These are phyloP conservation scores for Nixonia krombeini DNA, from an alignment of 1,140 invertebrate species.

Conservation along the genomic window DNA sequence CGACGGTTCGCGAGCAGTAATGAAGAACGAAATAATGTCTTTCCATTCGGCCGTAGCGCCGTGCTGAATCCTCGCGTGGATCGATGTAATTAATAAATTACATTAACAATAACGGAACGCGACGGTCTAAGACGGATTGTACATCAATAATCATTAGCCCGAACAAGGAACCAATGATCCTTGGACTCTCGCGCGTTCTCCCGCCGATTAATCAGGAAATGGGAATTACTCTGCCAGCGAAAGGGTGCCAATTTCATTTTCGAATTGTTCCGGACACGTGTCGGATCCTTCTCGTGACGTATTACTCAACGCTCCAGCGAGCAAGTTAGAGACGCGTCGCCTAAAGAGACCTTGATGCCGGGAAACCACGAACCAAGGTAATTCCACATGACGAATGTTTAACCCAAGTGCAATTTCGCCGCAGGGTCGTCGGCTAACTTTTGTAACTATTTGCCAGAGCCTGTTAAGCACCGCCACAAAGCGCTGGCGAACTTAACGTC, in stretches of 20 bases:
- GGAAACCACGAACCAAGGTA: constrained; percentile 36
- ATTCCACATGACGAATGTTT: no score
- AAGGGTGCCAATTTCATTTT: constrained; percentile 6
- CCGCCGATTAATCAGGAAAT: constrained; percentile 4
- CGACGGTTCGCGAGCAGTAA: constrained; percentile 32
- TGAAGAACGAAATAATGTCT: not conserved
- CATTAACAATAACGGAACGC: no score
- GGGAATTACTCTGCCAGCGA: not conserved
- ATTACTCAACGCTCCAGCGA: constrained; percentile 4
- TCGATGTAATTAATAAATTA: no score
- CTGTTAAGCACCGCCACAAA: not conserved
- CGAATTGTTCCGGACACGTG: not conserved
- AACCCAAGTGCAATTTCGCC: constrained; percentile 5
- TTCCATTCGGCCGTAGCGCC: no score
- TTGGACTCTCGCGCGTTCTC: not conserved
- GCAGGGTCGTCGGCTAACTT: not conserved
- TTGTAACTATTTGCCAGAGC: not conserved
- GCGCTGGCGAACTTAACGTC: not conserved
- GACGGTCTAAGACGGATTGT: no score
- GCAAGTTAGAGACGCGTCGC: constrained; percentile 1
- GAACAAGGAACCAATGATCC: not conserved
- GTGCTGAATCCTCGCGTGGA: no score
- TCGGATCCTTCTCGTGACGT: constrained; percentile 3
- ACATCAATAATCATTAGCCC: not conserved
- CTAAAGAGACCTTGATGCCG: constrained; percentile 41